phyloP scores from a whole-genome alignment of 2,888 invertebrate species.

The Noctuana brunneofusca region DNA sequence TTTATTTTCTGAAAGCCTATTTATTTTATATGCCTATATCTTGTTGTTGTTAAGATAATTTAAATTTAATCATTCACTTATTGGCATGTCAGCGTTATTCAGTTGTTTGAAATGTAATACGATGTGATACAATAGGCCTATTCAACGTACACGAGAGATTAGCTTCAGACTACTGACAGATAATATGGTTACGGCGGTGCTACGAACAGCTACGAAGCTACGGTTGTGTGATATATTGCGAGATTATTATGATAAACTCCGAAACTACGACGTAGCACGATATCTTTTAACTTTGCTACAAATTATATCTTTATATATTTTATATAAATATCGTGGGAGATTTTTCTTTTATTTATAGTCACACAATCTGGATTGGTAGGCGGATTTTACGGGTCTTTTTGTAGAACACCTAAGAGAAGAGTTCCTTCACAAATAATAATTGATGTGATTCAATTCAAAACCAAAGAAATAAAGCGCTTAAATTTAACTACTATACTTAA shows the following conservation, averaged over 20 bases:
- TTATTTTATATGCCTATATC: background rate
- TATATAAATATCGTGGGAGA: too few species aligned
- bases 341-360: too few species aligned
- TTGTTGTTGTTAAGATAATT: background rate
- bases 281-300: background rate
- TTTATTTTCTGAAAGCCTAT: background rate
- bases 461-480: too few species aligned
- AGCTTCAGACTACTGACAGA: conserved; percentile 24
- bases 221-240: conserved; percentile 14
- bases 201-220: conserved; percentile 29
- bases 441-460: too few species aligned
- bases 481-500: too few species aligned
- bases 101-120: conserved; percentile 19
- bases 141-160: conserved; percentile 27
- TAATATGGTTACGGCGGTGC: conserved; percentile 19
- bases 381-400: too few species aligned
- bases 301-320: background rate
- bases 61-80: background rate
- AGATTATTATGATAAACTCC: conserved; percentile 7
- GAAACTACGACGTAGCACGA: conserved; percentile 15
- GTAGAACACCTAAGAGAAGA: too few species aligned
- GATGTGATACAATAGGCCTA: conserved; percentile 22
- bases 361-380: too few species aligned
- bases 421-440: too few species aligned
- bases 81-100: background rate